Conservation (phyloP, 2,113 vertebrate genomes). For the Festucalex cinctus region DNA sequence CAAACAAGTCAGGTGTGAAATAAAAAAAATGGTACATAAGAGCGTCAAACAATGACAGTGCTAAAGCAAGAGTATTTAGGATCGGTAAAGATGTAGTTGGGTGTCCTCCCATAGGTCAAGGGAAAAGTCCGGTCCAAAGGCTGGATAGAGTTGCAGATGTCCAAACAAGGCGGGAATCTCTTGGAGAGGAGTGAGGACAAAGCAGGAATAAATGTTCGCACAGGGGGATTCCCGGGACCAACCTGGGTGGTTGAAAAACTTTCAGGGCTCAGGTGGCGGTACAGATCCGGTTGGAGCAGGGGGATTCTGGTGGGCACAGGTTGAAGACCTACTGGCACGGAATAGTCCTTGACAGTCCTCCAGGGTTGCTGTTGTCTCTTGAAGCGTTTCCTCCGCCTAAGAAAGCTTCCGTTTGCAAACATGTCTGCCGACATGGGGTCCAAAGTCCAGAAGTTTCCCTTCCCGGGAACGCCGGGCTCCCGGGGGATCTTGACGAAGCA, state of each 20-base stretch:
- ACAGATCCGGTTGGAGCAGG: conserved; percentile 36
- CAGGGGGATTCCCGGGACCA: conserved; percentile 30
- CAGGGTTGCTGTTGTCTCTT: conserved; percentile 60
- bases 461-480: conserved; percentile 73
- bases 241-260: conserved; percentile 7
- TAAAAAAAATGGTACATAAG: neutral
- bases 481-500: conserved; percentile 76
- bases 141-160: conserved; percentile 31
- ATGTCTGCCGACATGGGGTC: conserved; percentile 76
- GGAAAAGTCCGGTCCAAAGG: conserved; percentile 22
- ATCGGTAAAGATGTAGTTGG: neutral
- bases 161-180: conserved; percentile 45
- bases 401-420: conserved; percentile 78
- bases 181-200: conserved; percentile 64
- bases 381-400: conserved; percentile 74
- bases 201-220: conserved; percentile 56
- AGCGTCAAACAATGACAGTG: neutral
- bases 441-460: conserved; percentile 78
- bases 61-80: neutral
- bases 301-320: conserved; percentile 45
- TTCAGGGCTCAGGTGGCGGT: conserved; percentile 24
- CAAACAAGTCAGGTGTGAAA: too few species aligned
- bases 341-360: conserved; percentile 36
- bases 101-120: conserved; percentile 36
- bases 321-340: conserved; percentile 33